Base-by-base conservation (phyloP, 1,140 invertebrate genomes). In the Brachionus asplanchnoidis region DNA sequence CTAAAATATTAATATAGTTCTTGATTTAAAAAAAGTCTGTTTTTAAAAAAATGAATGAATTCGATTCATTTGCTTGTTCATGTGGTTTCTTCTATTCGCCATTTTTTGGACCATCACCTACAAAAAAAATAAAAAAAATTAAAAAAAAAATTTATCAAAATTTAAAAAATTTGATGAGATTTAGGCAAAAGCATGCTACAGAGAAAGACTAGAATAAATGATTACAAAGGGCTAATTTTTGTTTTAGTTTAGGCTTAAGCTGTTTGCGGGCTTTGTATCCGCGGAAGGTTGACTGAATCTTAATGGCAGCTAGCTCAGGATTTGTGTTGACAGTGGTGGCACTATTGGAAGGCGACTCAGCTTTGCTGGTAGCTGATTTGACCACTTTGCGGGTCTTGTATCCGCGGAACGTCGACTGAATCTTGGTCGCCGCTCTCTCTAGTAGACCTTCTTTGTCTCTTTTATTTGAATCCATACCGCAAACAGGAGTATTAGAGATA, bases 381-480 rank as follows among this genome's bases (percentile, higher is more conserved):
- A 77, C 14, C 9, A 50, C 40, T 26, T 95, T 95, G 88, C 94
- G 92, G 56, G 93, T 93, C 92, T 95, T 94, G 90, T 96, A 95
- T 66, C 95, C 95, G 85, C 95, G 92, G 91, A 97, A 97, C 56
- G 95, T 94, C 2, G 95, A 94, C 90, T 97, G 95, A 87, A 97
- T 97, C 91, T 95, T 96, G 50, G 93, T 94, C 23, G 95, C 95
- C 8, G 95, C 95, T 88, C 94, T 90, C 88, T 93, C 94, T 85
- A 96, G 20, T 77, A 77, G 26, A 50, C 44, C n/a, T 73, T 73
- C 68, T 73, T 73, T 73, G 68, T 73, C 68, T 73, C 68, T 73
- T 73, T 73, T 73, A 73, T 73, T 73, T 73, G 68, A 73, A 73
- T 73, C 68, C 68, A 73, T 73, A 73, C 68, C 17, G 68, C 68